A percentile compares a stretch with the other conserved stretches of the same genome.
phyloP scores from a whole-genome alignment of 2,888 invertebrate genomes.

The Amorpha juglandis region DNA sequence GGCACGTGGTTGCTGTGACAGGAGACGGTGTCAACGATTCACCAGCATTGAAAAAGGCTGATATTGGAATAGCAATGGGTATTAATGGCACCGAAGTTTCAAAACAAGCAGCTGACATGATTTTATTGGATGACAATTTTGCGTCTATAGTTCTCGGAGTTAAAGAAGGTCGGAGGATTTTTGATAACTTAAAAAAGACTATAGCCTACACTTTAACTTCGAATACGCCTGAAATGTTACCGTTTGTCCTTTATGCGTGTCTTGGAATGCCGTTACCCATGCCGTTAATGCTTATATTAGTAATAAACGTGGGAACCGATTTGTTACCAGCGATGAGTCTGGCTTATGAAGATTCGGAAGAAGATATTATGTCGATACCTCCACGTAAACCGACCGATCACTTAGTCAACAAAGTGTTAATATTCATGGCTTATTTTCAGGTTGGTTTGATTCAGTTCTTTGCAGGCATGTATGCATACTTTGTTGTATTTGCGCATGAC shows the following conservation, averaged over 20 bases:
- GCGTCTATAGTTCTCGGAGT: slow-evolving; percentile 94
- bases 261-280: slow-evolving; percentile 90
- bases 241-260: slow-evolving; percentile 90
- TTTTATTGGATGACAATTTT: slow-evolving; percentile 94
- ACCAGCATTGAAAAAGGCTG: slow-evolving; percentile 93
- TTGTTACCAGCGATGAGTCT: slow-evolving; percentile 91
- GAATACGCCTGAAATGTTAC: slow-evolving; percentile 93
- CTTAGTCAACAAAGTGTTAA: slow-evolving; percentile 84
- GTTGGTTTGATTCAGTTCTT: slow-evolving; percentile 93
- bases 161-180: slow-evolving; percentile 91
- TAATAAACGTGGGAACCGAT: slow-evolving; percentile 92
- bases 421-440: slow-evolving; percentile 93
- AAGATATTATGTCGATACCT: slow-evolving; percentile 88
- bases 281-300: slow-evolving; percentile 82
- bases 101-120: slow-evolving; percentile 96
- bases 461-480: slow-evolving; percentile 91
- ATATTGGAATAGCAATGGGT: slow-evolving; percentile 93
- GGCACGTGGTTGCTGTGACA: slow-evolving; percentile 93
- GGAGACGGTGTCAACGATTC: slow-evolving; percentile 96
- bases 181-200: slow-evolving; percentile 94
- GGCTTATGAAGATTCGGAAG: slow-evolving; percentile 90
- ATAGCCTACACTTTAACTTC: slow-evolving; percentile 93
- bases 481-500: slow-evolving; percentile 90
- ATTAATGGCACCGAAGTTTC: slow-evolving; percentile 91
- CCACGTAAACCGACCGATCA: slow-evolving; percentile 83